These are phyloP conservation scores for Orientallactaga sibirica DNA, from an alignment of 2,797 vertebrate species.

Conservation along the genomic window DNA sequence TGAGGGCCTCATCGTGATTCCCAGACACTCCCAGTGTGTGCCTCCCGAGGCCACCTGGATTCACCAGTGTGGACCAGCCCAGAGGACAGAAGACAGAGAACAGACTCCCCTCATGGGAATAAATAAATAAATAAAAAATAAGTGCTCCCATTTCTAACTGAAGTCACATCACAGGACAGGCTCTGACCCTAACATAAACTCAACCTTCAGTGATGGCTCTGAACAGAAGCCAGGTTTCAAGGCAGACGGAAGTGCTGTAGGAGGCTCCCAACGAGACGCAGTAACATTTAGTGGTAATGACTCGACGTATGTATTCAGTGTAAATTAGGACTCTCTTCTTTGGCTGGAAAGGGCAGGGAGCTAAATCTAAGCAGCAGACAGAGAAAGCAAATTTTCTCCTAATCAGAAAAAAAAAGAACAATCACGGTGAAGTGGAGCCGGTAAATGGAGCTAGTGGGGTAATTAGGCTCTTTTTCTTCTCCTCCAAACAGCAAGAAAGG, in stretches of 20 bases:
- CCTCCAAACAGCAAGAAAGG: conserved; percentile 15
- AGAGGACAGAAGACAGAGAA: neutral
- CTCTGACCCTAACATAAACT: neutral
- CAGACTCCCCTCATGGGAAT: neutral
- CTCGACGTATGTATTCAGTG: conserved; percentile 69
- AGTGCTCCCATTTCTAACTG: neutral
- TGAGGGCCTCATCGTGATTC: neutral
- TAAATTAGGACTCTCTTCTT: conserved; percentile 78
- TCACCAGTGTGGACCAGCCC: neutral
- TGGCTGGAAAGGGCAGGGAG: conserved; percentile 74
- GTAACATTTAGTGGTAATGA: conserved; percentile 76
- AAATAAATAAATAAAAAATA: neutral
- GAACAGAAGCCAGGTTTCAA: neutral
- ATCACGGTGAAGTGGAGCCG: conserved; percentile 33
- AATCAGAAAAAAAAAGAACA: conserved; percentile 77
- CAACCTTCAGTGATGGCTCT: neutral
- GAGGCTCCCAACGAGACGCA: conserved; percentile 12
- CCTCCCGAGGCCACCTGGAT: neutral
- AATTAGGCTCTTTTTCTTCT: conserved; percentile 65
- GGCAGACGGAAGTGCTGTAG: conserved; percentile 31
- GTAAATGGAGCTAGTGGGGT: conserved; percentile 55
- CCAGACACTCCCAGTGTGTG: neutral
- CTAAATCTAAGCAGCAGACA: conserved; percentile 76
- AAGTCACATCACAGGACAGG: neutral
- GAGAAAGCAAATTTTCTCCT: conserved; percentile 77